Percentiles rank a stretch among this genome's conserved stretches.
phyloP scores from a whole-genome alignment of 2,797 vertebrate genomes.

The Dicrostonyx torquatus region DNA sequence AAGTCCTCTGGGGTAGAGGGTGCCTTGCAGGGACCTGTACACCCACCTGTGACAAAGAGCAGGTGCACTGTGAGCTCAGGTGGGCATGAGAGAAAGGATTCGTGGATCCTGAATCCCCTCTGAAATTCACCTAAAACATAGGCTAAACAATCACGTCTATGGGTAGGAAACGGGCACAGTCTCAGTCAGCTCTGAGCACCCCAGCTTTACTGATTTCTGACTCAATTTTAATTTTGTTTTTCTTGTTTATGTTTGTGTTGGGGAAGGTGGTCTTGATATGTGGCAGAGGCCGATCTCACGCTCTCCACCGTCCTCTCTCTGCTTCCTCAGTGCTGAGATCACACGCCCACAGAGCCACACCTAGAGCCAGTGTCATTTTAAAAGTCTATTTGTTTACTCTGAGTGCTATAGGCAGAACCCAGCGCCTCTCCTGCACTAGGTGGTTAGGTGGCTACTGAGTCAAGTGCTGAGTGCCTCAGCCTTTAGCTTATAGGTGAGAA shows the following conservation, averaged over 20 bases:
- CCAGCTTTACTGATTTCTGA: not conserved
- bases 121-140: not conserved
- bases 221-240: not conserved
- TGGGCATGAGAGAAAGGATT: not conserved
- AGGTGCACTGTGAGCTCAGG: not conserved
- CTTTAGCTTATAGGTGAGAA: not conserved
- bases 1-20: fast-evolving
- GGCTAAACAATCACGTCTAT: not conserved
- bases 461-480: not conserved
- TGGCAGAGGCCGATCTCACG: not conserved
- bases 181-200: not conserved
- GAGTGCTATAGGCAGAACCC: not conserved
- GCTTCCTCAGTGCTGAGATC: not conserved
- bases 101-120: not conserved
- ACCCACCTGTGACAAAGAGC: not conserved
- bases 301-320: not conserved
- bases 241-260: not conserved
- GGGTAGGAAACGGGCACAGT: not conserved
- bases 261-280: not conserved
- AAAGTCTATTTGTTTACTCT: not conserved
- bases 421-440: not conserved
- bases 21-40: not conserved
- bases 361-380: not conserved
- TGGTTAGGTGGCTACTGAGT: not conserved
- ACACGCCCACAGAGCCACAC: not conserved